Base-by-base conservation (phyloP, 2,113 vertebrate species). In the Laticauda laticaudata region DNA sequence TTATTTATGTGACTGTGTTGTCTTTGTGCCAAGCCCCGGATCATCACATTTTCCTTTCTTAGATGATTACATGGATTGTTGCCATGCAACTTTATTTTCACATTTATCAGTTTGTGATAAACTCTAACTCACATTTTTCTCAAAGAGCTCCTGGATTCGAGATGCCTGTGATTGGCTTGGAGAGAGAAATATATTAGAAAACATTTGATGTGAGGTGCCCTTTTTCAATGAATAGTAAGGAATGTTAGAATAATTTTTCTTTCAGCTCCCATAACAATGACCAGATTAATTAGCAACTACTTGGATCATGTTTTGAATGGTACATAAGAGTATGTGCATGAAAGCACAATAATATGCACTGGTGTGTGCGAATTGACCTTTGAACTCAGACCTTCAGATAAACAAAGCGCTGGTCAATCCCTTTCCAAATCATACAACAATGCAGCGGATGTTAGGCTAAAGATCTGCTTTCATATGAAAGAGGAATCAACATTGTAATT, bases 251-350 rank as follows among this genome's bases (percentile, higher is more conserved):
- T 85, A 26, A 3, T 39, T 85, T 15, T 18, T 91, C 3, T 26
- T 4, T 29, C 4, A 92, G 91, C 57, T 69, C 85, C 64, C 93
- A 81, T 48, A 48, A 24, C 91, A 92, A 93, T 8, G 18, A 81
- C 75, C 11, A 90, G 53, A 87, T 93, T 91, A 29, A 81, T 90
- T 91, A 93, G 90, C 93, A 93, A 90, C 90, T 85, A 7, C 3
- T 90, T 92, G 9, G 93, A 2, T 86, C 55, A 8, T 87, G 20
- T 12, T 89, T 3, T 55, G 57, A 88, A 57, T 54, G 88, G 45
- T 93, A 69, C 23, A 88, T 89, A 89, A 86, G 59, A 87, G 88
- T 51, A 91, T 86, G 55, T 34, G 89, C 89, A 93, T 94, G 86
- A 95, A 92, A 85, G 10, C 89, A 94, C 88, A 20, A 93, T 55